A percentile compares a stretch with the other conserved stretches of the same genome.
Conservation (phyloP, 1,140 invertebrate species). For the Copidosoma floridanum region DNA sequence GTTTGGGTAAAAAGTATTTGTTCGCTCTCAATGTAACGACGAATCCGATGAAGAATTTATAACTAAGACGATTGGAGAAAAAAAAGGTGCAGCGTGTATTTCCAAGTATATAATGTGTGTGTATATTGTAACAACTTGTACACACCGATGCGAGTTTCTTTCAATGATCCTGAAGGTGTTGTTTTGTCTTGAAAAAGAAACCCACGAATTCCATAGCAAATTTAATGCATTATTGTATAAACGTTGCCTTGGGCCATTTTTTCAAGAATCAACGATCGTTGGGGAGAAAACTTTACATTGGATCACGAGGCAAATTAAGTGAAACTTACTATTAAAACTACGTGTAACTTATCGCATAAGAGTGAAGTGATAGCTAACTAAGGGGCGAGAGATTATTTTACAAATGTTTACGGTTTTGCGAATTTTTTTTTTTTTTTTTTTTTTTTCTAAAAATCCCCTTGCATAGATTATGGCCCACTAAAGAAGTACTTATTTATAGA, state of each 20-base stretch:
- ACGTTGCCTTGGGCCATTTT: too few species aligned
- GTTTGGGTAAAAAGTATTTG: background rate
- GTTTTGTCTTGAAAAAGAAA: background rate
- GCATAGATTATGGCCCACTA: too few species aligned
- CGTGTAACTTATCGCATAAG: conserved; percentile 27
- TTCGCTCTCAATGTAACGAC: background rate
- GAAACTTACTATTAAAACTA: conserved; percentile 24
- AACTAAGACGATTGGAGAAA: background rate
- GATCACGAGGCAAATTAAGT: conserved; percentile 27
- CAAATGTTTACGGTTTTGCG: too few species aligned
- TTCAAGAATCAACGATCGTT: background rate
- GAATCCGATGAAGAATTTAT: conserved; percentile 1
- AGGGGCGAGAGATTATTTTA: too few species aligned
- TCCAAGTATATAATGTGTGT: background rate
- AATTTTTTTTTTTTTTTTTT: too few species aligned
- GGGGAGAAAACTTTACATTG: background rate
- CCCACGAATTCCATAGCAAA: too few species aligned
- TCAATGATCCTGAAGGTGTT: background rate
- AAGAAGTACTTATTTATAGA: too few species aligned
- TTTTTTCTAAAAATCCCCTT: too few species aligned
- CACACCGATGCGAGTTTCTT: background rate
- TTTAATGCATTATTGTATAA: too few species aligned
- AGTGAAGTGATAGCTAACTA: conserved; percentile 5
- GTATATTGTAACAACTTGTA: background rate
- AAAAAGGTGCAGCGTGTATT: background rate